These are phyloP conservation scores for Spinus olivaceus DNA, from an alignment of 2,797 vertebrate genomes.

Conservation along the genomic window DNA sequence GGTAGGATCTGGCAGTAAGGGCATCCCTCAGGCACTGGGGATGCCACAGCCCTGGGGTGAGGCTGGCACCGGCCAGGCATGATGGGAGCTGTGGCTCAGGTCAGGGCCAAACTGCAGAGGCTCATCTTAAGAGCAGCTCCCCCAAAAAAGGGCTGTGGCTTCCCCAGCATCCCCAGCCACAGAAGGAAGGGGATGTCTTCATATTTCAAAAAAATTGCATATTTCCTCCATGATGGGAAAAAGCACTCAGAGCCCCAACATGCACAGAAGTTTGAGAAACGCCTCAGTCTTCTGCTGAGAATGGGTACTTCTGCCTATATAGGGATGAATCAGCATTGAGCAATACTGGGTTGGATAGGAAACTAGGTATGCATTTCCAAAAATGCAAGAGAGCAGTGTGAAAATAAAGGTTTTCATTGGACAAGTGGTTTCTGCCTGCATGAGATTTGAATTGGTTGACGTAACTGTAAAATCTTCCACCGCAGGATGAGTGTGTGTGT, in stretches of 20 bases:
- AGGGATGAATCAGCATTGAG: background rate
- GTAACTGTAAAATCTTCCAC: background rate
- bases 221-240: background rate
- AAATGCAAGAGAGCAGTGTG: background rate
- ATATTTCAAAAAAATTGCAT: background rate
- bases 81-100: background rate
- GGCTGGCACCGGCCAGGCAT: background rate
- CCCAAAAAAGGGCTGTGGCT: background rate
- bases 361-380: background rate
- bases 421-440: background rate
- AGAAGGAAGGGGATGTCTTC: background rate
- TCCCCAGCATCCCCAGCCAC: background rate
- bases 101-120: rapidly evolving
- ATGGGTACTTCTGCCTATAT: background rate
- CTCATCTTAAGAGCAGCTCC: background rate
- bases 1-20: background rate
- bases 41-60: rapidly evolving
- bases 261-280: rapidly evolving
- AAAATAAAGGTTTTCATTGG: background rate
- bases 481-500: background rate
- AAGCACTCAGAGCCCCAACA: background rate
- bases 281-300: background rate
- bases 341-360: background rate
- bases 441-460: background rate
- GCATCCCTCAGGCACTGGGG: rapidly evolving